Evolutionary conservation across 1,140 invertebrate species (phyloP).

Genomic region (Penaeus vannamei): DNA sequence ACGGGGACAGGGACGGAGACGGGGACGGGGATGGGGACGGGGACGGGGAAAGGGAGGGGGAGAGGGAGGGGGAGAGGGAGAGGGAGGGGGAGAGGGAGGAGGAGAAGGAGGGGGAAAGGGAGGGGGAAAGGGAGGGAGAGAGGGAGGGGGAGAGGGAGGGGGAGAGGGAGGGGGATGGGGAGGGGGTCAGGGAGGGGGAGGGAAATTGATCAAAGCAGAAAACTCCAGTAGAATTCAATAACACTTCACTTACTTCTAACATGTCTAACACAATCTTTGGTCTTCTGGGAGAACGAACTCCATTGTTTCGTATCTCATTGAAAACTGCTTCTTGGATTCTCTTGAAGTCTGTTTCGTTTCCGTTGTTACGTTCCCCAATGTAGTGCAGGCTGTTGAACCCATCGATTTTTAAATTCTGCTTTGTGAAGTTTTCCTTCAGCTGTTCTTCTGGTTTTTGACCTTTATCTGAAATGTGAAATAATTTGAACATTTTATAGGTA

Average conservation of each 20-base stretch:
- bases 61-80: too few relatives aligned
- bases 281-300: conserved; percentile 44
- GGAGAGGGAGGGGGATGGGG: too few relatives aligned
- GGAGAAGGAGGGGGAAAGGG: too few relatives aligned
- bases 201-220: too few relatives aligned
- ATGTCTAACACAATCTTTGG: conserved; percentile 57
- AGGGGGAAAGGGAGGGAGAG: too few relatives aligned
- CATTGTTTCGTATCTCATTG: conserved; percentile 42
- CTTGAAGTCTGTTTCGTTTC: conserved; percentile 51
- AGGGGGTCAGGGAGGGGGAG: too few relatives aligned
- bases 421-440: conserved; percentile 53
- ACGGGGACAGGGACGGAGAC: too few relatives aligned
- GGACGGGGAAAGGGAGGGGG: too few relatives aligned
- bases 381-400: conserved; percentile 57
- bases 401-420: conserved; percentile 52
- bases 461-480: conserved; percentile 21
- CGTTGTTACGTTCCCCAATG: conserved; percentile 45
- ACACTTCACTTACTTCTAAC: conserved; percentile 39
- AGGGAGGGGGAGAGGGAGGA: too few relatives aligned
- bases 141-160: too few relatives aligned
- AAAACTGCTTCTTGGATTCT: conserved; percentile 37
- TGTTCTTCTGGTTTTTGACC: conserved; percentile 51
- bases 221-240: too few relatives aligned
- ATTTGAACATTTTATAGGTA: not conserved
- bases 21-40: too few relatives aligned